Evolutionary conservation across 2,888 invertebrate species (phyloP).

Genomic region (Tetranychus piercei): DNA sequence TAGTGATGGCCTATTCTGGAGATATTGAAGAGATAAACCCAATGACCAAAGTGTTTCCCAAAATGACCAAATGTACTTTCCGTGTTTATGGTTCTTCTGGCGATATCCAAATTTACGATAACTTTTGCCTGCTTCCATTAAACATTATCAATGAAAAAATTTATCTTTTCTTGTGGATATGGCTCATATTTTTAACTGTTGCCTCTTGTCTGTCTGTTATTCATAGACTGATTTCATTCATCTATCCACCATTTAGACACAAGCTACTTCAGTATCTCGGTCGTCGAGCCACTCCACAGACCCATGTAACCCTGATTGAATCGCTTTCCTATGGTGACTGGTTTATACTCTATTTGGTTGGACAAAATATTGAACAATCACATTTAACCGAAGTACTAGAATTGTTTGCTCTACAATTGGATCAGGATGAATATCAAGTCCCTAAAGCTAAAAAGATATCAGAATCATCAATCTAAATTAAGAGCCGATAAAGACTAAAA

Average conservation of each 20-base stretch:
- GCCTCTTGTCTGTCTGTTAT: slow-evolving; percentile 57
- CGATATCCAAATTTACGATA: slow-evolving; percentile 67
- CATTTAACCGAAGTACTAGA: slow-evolving; percentile 45
- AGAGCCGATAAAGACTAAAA: not conserved
- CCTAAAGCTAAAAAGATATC: not conserved
- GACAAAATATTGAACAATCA: slow-evolving; percentile 64
- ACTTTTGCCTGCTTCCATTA: slow-evolving; percentile 62
- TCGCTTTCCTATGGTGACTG: slow-evolving; percentile 23
- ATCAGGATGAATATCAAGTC: not conserved
- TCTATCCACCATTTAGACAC: slow-evolving; percentile 50
- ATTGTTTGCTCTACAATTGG: not conserved
- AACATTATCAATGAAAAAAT: slow-evolving; percentile 87
- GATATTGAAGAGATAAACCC: not conserved
- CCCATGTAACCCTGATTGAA: not conserved
- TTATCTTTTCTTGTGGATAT: slow-evolving; percentile 40
- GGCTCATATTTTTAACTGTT: slow-evolving; percentile 40
- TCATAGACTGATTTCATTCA: slow-evolving; percentile 49
- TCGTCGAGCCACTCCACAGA: not conserved
- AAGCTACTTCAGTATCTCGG: not conserved
- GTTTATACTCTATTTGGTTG: slow-evolving; percentile 37
- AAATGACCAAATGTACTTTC: slow-evolving; percentile 77
- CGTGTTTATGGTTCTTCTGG: slow-evolving; percentile 72
- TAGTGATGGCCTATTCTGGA: slow-evolving; percentile 42
- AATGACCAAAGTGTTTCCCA: slow-evolving; percentile 47
- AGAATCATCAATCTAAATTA: not conserved